Evolutionary conservation across 1,140 invertebrate genomes (phyloP), one percentile per base, ranked within the genome.

Genomic region (Apis laboriosa): DNA sequence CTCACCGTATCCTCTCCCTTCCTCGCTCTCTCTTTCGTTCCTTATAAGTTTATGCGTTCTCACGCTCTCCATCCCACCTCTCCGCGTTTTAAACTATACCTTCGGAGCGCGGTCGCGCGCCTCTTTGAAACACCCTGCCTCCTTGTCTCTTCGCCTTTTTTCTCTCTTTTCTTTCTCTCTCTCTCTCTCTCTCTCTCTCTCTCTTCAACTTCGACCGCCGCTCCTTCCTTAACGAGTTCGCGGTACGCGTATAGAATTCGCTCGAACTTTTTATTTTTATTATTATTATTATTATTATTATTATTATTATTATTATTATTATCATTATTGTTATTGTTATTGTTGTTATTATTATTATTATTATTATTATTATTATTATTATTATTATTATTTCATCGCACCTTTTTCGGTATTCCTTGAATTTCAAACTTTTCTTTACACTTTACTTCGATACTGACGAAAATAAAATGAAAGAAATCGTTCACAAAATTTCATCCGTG

Each of bases 11-110:
- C 49, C 49, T 84, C 70, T 89, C 84, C 72, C 68, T 80, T 70
- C 34, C 77, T 83, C 63, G 55, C 76, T 55, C 71, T 79, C 84
- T 88, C 77, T 68, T 83, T 88, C 85, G 80, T 85, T 82, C 83
- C 84, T 90, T 88, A 89, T 84, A 88, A 86, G 85, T 91, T 90
- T 89, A 90, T 89, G 85, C 90, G 91, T 92, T 93, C 92, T 92
- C 92, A 92, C 92, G 91, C 92, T 92, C 91, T 90, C 89, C 90
- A 89, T 90, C 84, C 87, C 83, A 73, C 77, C 86, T 88, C 83
- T 80, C 56, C 56, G 72, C 34, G 34, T 43, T 74, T 55, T 84
- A 80, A 71, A 71, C 81, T 64, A 78, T 61, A 78, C 67, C 72
- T 75, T 67, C 34, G 15, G 71, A 43, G 8, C 53, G 43, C 34